phyloP scores from a whole-genome alignment of 35 echinoderm and acorn worm species.

The Apostichopus californicus region DNA sequence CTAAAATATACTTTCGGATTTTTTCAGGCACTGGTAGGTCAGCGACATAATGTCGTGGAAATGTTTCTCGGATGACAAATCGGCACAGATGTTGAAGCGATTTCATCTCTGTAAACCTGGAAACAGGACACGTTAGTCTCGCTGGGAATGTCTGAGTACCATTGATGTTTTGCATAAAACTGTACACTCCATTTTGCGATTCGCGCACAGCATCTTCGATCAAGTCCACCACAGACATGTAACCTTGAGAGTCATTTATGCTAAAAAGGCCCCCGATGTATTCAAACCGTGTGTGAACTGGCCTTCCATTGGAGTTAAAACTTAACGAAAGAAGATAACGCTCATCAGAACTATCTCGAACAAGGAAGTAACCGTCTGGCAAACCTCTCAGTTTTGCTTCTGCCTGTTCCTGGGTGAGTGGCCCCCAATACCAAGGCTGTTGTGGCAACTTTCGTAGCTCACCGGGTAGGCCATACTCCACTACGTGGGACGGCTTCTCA shows the following conservation, averaged over 20 bases:
- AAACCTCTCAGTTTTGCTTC: constrained; percentile 76
- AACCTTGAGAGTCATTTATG: constrained; percentile 91
- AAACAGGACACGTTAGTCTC: constrained; percentile 83
- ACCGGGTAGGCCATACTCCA: constrained; percentile 53
- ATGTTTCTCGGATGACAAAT: constrained; percentile 93
- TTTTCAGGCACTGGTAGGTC: constrained; percentile 89
- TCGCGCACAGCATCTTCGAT: constrained; percentile 85
- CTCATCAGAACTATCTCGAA: constrained; percentile 95
- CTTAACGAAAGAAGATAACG: constrained; percentile 91
- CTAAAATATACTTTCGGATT: constrained; percentile 89
- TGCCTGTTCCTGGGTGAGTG: constrained; percentile 82
- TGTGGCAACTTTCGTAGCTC: constrained; percentile 82
- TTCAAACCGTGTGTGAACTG: constrained; percentile 93
- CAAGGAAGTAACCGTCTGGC: constrained; percentile 88
- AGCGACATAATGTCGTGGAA: constrained; percentile 85
- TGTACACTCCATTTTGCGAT: constrained; percentile 84
- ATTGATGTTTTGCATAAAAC: constrained; percentile 83
- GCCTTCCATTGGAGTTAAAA: constrained; percentile 93
- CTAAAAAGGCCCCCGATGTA: constrained; percentile 91
- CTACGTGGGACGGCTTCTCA: background rate
- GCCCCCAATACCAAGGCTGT: constrained; percentile 99
- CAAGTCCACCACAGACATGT: constrained; percentile 83
- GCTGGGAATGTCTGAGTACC: constrained; percentile 93
- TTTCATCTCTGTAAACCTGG: constrained; percentile 85
- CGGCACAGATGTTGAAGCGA: constrained; percentile 91